Base-by-base conservation (phyloP, 2,888 invertebrate genomes). In the Noctua pronuba region DNA sequence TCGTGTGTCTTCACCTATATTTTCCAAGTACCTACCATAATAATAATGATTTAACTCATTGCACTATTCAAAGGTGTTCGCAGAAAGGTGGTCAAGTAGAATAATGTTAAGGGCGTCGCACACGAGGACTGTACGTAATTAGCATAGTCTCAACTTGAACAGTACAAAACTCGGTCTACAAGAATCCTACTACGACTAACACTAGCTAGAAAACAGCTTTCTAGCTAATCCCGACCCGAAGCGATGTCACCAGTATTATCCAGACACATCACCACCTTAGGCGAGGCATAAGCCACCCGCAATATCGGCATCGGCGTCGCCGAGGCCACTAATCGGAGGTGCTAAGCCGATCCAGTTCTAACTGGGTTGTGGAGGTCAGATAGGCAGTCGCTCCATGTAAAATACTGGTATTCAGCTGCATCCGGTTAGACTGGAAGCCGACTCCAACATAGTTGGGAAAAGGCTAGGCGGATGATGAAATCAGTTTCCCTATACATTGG, bases 51-150 rank as follows among this genome's bases (percentile, higher is more conserved):
- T 73, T 60, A 55, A 49, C 38, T 24, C 21, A 44, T 64, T 80
- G 35, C 60, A 62, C 58, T 28, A 64, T 64, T 44, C 35, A 67
- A 55, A 35, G 21, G 46, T 55, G 10, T 35, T 31, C 46, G 60
- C 77, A 82, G 83, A 80, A 81, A 76, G 76, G 68, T 73, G 60
- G 28, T 68, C 71, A 66, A 75, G 49, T 55, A 28, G 44, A 66
- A 21, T 67, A 46, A 58, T 71, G 46, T 76, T 67, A 66, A 62
- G 62, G 62, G 21, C 4, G 11, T 35, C 62, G 62, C 62, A 62
- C 31, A 62, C 21, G 31, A 28, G 58, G 18, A 60, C 58, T 28
- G 28, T 7, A 60, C 8, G 1, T 35, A 10, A 11, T 62, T 31
- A 21, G 31, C 10, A 10, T 10, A 60, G 8, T 18, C 7, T 31